These are phyloP conservation scores for Pedicia rivosa DNA, from an alignment of 2,888 invertebrate species.

Conservation along the genomic window DNA sequence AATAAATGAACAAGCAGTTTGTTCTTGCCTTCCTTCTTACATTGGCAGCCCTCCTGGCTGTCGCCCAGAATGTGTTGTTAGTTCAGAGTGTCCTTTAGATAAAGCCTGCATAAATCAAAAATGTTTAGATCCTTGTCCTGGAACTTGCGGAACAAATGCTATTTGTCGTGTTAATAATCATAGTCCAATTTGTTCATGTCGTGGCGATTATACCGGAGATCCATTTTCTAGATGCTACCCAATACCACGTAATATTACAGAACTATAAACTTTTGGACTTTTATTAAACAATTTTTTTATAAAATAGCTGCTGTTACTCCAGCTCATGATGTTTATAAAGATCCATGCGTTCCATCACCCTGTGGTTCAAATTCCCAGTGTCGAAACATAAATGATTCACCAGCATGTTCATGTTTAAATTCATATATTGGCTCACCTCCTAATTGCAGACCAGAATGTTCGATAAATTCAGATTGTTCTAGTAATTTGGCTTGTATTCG, in stretches of 20 bases:
- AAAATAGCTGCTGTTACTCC: too few species aligned
- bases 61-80: conserved; percentile 58
- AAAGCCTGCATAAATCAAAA: conserved; percentile 54
- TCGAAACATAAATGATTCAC: conserved; percentile 36
- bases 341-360: conserved; percentile 47
- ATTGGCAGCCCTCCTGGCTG: conserved; percentile 59
- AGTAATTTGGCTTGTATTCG: conserved; percentile 52
- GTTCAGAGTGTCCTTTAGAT: conserved; percentile 52
- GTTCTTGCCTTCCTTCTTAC: conserved; percentile 52
- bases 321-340: too few species aligned
- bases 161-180: conserved; percentile 55
- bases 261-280: too few species aligned
- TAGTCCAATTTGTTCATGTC: conserved; percentile 50
- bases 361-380: conserved; percentile 48
- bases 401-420: conserved; percentile 47
- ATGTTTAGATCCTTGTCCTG: conserved; percentile 60
- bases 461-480: conserved; percentile 51
- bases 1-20: conserved; percentile 48
- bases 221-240: conserved; percentile 49
- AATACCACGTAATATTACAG: conserved; percentile 18
- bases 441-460: conserved; percentile 55
- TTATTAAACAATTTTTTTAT: too few species aligned
- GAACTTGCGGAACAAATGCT: conserved; percentile 55
- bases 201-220: conserved; percentile 50
- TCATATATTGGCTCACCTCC: conserved; percentile 51